Percentiles rank a stretch among this genome's conserved stretches.
These are phyloP conservation scores for Python bivittatus DNA, from an alignment of 2,113 vertebrate species.

Conservation along the genomic window DNA sequence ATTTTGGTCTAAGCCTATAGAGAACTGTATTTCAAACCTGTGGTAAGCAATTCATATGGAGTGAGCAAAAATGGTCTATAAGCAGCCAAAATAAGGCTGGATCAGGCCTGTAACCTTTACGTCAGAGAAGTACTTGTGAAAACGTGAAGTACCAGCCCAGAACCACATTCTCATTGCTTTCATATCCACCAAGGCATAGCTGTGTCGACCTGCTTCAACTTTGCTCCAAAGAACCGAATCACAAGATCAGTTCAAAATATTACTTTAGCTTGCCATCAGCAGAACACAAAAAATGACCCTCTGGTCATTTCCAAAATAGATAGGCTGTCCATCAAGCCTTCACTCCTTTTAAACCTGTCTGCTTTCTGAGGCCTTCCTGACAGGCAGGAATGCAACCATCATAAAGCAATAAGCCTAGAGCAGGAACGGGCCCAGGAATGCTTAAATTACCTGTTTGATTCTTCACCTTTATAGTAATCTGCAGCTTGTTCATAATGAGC, in stretches of 20 bases:
- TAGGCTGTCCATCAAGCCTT: neutral
- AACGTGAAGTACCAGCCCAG: neutral
- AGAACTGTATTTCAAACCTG: neutral
- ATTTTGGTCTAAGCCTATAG: neutral
- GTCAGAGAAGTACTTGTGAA: neutral
- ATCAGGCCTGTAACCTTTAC: neutral
- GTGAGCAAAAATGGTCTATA: neutral
- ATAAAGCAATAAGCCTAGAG: neutral
- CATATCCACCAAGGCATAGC: neutral
- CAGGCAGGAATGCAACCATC: neutral
- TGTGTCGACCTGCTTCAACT: too few relatives aligned
- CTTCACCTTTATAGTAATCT: conserved; percentile 94
- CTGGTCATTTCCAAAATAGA: neutral
- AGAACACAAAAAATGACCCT: neutral
- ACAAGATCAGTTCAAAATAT: neutral
- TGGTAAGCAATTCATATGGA: neutral
- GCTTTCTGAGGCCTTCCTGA: neutral
- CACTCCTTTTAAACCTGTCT: too few relatives aligned
- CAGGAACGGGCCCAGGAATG: neutral
- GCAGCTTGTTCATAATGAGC: conserved; percentile 93
- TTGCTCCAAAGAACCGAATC: neutral
- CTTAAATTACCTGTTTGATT: conserved; percentile 82
- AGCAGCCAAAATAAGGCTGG: neutral
- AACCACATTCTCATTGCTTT: neutral
- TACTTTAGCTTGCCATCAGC: too few relatives aligned